Base-by-base conservation (phyloP, 2,888 invertebrate genomes). In the Plemyria rubiginata region DNA sequence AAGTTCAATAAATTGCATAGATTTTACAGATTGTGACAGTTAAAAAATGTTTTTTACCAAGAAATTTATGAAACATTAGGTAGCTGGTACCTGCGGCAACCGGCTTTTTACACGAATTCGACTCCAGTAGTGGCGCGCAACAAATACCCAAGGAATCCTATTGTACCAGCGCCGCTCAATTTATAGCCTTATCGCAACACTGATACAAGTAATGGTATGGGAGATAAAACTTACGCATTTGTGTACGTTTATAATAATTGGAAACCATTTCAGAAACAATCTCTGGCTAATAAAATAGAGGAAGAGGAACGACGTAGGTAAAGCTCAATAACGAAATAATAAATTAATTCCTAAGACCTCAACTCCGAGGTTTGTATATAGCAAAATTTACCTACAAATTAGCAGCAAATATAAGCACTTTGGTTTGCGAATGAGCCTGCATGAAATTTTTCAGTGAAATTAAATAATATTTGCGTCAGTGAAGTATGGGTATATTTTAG, bases 91-190 rank as follows among this genome's bases (percentile, higher is more conserved):
- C 49, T 15, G 6, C 16, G 36, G 38, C 15, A 13, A 45, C 49
- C 58, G 16, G 58, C 46, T 58, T 54, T 43, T 11, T 45, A 38
- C 7, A 11, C 45, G 32, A 51, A 54, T 12, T 38, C 11, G 43
- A 40, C 28, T 36, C 83, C 80, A 79, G 78, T 78, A 74, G 75
- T 66, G 78, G 77, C 77, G 77, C 78, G 78, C 78, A 73, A 80
- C 79, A 82, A 82, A 84, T 81, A 78, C 79, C 77, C 77, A 72
- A 86, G 82, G 88, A 89, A 90, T 90, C 84, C 85, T 80, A 89
- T 91, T 90, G 90, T 90, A 75, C 74, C 77, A 74, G 36, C 6
- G 75, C 67, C 83, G 82, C 82, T 80, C 79, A 81, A 86, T 89
- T 87, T 89, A 90, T 85, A 80, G 79, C 77, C 81, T 84, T 87